Percentiles rank a stretch among this genome's conserved stretches.
phyloP scores from a whole-genome alignment of 2,888 invertebrate genomes.

The Ametastegia equiseti region DNA sequence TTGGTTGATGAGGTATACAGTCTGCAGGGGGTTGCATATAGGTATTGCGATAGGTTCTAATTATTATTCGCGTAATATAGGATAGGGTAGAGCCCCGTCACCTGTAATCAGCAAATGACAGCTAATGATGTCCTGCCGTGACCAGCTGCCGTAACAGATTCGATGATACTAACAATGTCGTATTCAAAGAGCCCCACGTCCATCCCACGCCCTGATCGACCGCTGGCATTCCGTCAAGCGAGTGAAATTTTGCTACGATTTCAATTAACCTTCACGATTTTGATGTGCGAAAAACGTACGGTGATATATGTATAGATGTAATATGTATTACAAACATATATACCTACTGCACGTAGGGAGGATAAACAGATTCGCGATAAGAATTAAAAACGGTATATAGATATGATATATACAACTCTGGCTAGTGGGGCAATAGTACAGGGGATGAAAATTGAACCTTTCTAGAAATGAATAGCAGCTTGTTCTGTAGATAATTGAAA shows the following conservation, averaged over 20 bases:
- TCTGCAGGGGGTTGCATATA: not conserved
- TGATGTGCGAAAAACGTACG: too few species aligned
- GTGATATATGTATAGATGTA: too few species aligned
- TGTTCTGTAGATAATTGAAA: constrained; percentile 30
- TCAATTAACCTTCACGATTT: too few species aligned
- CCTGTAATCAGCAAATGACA: constrained; percentile 60
- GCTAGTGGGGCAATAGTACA: not conserved
- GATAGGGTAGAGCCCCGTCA: not conserved
- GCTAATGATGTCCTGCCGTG: constrained; percentile 71
- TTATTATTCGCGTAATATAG: constrained; percentile 24
- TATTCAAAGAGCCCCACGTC: constrained; percentile 16
- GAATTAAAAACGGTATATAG: too few species aligned
- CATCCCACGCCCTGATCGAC: not conserved
- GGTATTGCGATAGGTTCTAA: not conserved
- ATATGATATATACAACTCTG: too few species aligned
- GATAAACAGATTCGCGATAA: too few species aligned
- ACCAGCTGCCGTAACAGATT: constrained; percentile 67
- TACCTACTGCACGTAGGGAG: too few species aligned
- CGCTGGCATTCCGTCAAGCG: not conserved
- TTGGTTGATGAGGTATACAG: not conserved
- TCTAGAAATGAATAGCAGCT: not conserved
- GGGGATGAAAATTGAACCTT: not conserved
- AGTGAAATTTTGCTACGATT: not conserved
- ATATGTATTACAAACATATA: too few species aligned
- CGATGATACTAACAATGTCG: constrained; percentile 46